Base-by-base conservation (phyloP, 2,888 invertebrate genomes). In the Polydrusus tereticollis region DNA sequence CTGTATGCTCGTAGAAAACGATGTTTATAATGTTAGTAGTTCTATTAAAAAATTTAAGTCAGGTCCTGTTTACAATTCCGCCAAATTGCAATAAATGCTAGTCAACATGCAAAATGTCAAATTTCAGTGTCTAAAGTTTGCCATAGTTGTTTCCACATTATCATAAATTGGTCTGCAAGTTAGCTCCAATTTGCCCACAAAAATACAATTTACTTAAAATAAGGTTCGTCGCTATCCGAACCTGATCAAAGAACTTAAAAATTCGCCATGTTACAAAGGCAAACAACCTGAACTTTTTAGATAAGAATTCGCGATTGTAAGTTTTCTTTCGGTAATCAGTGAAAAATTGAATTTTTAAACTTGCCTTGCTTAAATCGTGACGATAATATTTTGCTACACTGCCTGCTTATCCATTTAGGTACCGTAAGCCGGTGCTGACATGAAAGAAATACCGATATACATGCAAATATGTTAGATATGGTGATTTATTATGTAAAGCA, bases 321-420 rank as follows among this genome's bases (percentile, higher is more conserved):
- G 58, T 52, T 71, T 74, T 47, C 57, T 36, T 18, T 38, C 20
- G 18, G 69, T 60, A 72, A 74, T 74, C 72, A 74, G 71, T 74
- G 69, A 74, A 69, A 69, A 74, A 74, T 72, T 74, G 74, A 74
- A 74, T 72, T 72, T 74, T 59, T 50, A 68, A 38, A 65, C 66
- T 70, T 47, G 58, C 55, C 18, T 55, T 55, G 52, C 41, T 14
- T 33, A 70, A 62, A 43, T 72, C 65, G 55, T 52, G 62, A 72
- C 62, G 29, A 58, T 57, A 55, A 63, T 72, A 43, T 21, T 23
- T 58, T 21, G 2, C n/a, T 18, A 62, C n/a, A n/a, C 45, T 16
- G 33, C 47, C 20, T 29, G 59, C 14, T 33, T 23, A 23, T 29
- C 18, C 57, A 33, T 64, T 70, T 59, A 16, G 16, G 16, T 3